phyloP scores from a whole-genome alignment of 2,888 invertebrate genomes.

The Ectemnius cavifrons region DNA sequence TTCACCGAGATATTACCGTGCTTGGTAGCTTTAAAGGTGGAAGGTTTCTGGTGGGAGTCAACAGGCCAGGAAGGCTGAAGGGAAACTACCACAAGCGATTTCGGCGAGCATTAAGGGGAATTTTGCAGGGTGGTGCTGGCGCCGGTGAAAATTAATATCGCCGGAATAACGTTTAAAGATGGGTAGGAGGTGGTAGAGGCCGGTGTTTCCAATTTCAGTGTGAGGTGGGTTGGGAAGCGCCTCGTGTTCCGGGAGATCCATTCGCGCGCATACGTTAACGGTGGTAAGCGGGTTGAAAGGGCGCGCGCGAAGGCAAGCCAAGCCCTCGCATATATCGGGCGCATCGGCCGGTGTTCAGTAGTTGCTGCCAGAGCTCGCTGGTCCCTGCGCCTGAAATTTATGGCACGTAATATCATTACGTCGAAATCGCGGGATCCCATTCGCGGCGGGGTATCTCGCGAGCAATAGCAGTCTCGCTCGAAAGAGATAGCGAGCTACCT shows the following conservation, averaged over 20 bases:
- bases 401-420: conserved; percentile 54
- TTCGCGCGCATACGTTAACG: conserved; percentile 27
- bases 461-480: neutral
- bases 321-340: neutral
- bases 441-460: conserved; percentile 25
- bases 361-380: neutral
- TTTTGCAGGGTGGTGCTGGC: neutral
- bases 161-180: conserved; percentile 10
- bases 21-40: too few relatives aligned
- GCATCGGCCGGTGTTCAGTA: neutral
- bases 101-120: too few relatives aligned
- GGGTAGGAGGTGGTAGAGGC: neutral
- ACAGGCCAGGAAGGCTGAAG: too few relatives aligned
- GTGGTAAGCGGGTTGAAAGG: conserved; percentile 31
- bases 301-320: conserved; percentile 19
- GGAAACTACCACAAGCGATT: too few relatives aligned
- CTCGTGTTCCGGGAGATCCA: conserved; percentile 17
- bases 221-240: neutral
- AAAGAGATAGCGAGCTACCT: neutral
- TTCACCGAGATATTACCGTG: too few relatives aligned
- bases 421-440: conserved; percentile 41
- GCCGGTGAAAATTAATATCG: conserved; percentile 30
- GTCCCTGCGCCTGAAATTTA: conserved; percentile 39
- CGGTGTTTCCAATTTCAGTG: conserved; percentile 17
- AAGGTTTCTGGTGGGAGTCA: too few relatives aligned